Evolutionary conservation across 2,888 invertebrate species (phyloP), one percentile per base, ranked within the genome.

Genomic region (Chydorus sphaericus): DNA sequence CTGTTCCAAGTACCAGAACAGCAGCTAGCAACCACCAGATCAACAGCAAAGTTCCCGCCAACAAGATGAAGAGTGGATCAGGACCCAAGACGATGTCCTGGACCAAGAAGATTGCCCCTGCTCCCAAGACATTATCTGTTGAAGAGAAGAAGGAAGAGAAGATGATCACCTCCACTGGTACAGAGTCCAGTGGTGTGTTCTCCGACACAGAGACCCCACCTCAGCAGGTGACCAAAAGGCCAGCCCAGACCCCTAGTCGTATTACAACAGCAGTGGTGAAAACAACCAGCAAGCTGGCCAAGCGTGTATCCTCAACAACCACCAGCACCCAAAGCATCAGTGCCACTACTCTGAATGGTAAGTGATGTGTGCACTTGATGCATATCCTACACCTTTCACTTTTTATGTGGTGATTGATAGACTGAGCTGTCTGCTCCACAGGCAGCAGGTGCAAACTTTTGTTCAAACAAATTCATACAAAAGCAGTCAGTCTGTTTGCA

Each of bases 161-260:
- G 26, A 52, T 52, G 52, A 31, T 29, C 20, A 52, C 31, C 4
- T 52, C 52, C 6, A 52, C 52, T 33, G 52, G 52, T 20, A 52
- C 52, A 6, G 52, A 52, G 18, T 52, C 52, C 1, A 52, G 52
- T 11, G 52, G 52, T 1, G 52, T 52, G 14, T 52, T 52, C n/a
- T 52, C 52, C 36, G 30, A 29, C 3, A 16, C 52, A 11, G 52
- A 52, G 14, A 36, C 16, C 14, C 5, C 29, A 11, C 11, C 26
- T 4, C 29, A 11, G 11, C 48, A n/a, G 28, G 28, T 11, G 16
- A 26, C 26, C 20, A 20, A 20, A 48, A 20, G 48, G 10, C 44
- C 44, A 38, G 18, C 38, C 20, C 44, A 44, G 26, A 16, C 44
- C 26, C 28, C 44, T 44, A 44, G 44, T 44, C 44, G 44, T 14